Base-by-base conservation (phyloP, 2,888 invertebrate species). In the Protodeltote pygarga region DNA sequence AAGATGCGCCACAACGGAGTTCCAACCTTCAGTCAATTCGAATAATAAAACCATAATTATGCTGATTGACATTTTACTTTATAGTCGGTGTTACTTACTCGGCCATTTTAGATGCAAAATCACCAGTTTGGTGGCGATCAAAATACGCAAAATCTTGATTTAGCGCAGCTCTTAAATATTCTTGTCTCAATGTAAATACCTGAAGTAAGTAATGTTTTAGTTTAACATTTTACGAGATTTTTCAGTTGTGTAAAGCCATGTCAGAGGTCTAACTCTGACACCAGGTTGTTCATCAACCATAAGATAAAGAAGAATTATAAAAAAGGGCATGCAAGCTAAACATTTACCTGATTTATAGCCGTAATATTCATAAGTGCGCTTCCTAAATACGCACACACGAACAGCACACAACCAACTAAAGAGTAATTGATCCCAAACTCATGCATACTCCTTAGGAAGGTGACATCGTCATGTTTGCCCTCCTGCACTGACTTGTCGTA, bases 111-210 rank as follows among this genome's bases (percentile, higher is more conserved):
- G 95, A 95, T 1, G 95, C 94, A 70, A 96, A 95, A 71, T 95
- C 95, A 14, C 95, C 95, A 41, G 94, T 94, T 75, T 94, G 93
- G 67, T 94, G 92, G 5, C 93, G 80, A 78, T 96, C 95, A 71
- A 94, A 95, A 94, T 95, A 96, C 2, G 92, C 82, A 65, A 95
- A 93, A 71, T 96, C 95, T 80, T 96, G 95, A 77, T 95, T 94
- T 40, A 95, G 76, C 0, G 94, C 93, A 3, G 93, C 93, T 60
- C 88, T 89, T 44, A 95, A 87, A 77, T 94, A 95, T 60, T 87
- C 82, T 45, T 93, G 90, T 28, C 95, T 87, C 51, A 95, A 93
- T 70, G 84, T 89, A 64, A 92, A 93, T 16, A 94, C 92, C 94
- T 94, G 65, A 3, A 71, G 69, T 9, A 66, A 78, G 41, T 16